A percentile compares a stretch with the other conserved stretches of the same genome.
Conservation (phyloP, 2,888 invertebrate species). For the Acrocera orbiculus region DNA sequence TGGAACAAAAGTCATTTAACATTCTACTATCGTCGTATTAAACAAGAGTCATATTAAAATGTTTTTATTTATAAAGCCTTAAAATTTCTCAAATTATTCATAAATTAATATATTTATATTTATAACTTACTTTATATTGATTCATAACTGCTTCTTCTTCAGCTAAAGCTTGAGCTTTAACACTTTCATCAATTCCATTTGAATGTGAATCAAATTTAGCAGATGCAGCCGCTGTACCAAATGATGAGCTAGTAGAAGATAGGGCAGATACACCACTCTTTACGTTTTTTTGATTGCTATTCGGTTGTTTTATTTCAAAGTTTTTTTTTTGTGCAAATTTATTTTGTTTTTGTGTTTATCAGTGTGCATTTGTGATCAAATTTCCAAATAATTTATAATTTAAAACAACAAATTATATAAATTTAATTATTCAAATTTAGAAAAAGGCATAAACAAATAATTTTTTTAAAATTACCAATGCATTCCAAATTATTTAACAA, state of each 20-base stretch:
- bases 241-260: conserved; percentile 73
- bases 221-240: conserved; percentile 66
- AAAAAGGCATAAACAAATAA: too few relatives aligned
- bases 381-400: too few relatives aligned
- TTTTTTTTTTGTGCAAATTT: conserved; percentile 10
- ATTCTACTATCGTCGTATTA: too few relatives aligned
- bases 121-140: conserved; percentile 65
- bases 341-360: conserved; percentile 6
- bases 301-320: conserved; percentile 15
- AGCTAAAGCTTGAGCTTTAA: conserved; percentile 73
- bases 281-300: conserved; percentile 74
- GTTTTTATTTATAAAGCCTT: too few relatives aligned
- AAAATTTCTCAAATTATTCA: too few relatives aligned
- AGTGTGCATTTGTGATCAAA: too few relatives aligned
- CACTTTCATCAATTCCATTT: conserved; percentile 68
- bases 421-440: too few relatives aligned
- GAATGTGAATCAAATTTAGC: conserved; percentile 47
- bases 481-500: too few relatives aligned
- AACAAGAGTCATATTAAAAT: too few relatives aligned
- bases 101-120: background rate
- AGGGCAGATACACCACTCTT: conserved; percentile 76
- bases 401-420: too few relatives aligned
- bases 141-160: conserved; percentile 95
- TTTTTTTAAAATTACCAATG: too few relatives aligned
- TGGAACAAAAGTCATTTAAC: too few relatives aligned